Percentiles rank a stretch among this genome's conserved stretches.
These are phyloP conservation scores for Madoqua kirkii DNA, from an alignment of 2,113 vertebrate species.

Conservation along the genomic window DNA sequence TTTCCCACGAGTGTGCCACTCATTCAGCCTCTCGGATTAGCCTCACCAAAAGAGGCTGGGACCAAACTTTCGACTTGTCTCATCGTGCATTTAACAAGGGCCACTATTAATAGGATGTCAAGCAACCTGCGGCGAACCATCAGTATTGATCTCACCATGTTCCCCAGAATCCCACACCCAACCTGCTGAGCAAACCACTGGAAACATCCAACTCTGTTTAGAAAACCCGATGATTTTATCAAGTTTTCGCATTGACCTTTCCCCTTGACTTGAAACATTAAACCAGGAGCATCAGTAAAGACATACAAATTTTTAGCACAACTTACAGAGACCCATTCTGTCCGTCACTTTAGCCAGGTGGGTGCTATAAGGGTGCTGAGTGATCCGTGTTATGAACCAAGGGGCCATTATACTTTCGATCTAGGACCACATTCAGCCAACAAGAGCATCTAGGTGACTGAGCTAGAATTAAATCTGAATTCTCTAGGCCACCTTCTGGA, in stretches of 20 bases:
- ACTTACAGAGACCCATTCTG: neutral
- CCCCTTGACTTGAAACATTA: neutral
- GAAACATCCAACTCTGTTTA: neutral
- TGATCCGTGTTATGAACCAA: neutral
- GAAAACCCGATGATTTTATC: neutral
- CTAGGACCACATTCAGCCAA: neutral
- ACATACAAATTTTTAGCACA: neutral
- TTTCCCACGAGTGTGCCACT: neutral
- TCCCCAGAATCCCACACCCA: neutral
- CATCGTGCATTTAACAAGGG: neutral
- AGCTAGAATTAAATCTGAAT: neutral
- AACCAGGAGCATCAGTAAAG: neutral
- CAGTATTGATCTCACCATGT: neutral
- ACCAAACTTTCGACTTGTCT: neutral
- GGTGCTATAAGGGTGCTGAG: neutral
- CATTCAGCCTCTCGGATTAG: neutral
- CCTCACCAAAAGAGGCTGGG: neutral
- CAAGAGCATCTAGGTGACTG: neutral
- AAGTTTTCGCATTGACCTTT: neutral
- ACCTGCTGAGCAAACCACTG: neutral
- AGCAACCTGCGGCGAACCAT: neutral
- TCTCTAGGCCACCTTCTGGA: neutral
- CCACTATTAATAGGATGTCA: neutral
- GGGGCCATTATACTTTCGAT: neutral
- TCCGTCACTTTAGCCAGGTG: neutral